Conservation (phyloP, 2,888 invertebrate genomes). For the Orthosia cruda region DNA sequence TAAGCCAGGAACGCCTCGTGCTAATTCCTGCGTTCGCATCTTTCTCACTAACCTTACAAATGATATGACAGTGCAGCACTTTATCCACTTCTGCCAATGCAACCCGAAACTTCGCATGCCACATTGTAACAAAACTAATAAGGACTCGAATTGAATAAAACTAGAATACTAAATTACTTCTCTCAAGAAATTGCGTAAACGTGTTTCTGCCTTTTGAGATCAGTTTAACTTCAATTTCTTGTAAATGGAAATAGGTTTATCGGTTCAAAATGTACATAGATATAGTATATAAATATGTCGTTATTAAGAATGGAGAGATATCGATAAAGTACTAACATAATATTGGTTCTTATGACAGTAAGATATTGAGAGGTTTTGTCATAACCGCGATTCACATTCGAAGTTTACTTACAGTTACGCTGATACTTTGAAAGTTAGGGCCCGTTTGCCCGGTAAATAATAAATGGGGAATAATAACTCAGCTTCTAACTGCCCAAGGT, state of each 20-base stretch:
- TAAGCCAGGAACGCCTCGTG: conserved; percentile 27
- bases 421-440: not conserved
- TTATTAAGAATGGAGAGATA: conserved; percentile 10
- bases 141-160: conserved; percentile 49
- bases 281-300: not conserved
- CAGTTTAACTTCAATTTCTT: conserved; percentile 32
- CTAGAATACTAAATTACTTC: conserved; percentile 33
- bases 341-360: not conserved
- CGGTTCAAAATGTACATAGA: conserved; percentile 24
- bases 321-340: conserved; percentile 21
- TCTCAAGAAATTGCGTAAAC: conserved; percentile 31
- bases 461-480: not conserved
- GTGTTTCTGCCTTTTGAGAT: conserved; percentile 28
- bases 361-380: conserved; percentile 34
- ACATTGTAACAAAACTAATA: conserved; percentile 42
- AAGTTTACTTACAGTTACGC: not conserved
- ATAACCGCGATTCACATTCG: not conserved
- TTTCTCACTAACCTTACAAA: conserved; percentile 71
- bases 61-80: conserved; percentile 76
- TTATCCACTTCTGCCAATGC: conserved; percentile 85
- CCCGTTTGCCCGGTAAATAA: not conserved
- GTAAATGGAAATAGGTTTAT: conserved; percentile 30
- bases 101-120: conserved; percentile 78
- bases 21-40: conserved; percentile 26
- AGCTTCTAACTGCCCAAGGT: not conserved